phyloP scores from a whole-genome alignment of 2,113 vertebrate genomes.

The Oreochromis niloticus region DNA sequence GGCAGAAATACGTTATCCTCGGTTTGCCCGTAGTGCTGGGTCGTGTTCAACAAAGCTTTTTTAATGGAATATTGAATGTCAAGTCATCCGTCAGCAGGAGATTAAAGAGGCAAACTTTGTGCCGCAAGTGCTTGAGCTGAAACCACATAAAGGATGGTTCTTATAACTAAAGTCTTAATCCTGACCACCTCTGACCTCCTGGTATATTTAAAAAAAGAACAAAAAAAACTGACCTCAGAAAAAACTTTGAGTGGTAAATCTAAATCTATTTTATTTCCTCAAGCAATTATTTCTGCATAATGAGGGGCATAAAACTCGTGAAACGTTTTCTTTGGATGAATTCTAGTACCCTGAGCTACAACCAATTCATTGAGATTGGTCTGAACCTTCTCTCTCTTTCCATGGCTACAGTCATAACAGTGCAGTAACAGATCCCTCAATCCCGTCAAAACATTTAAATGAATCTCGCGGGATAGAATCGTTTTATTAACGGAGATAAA shows the following conservation, averaged over 20 bases:
- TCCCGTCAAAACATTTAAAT: neutral
- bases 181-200: constrained; percentile 32
- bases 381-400: neutral
- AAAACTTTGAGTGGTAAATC: neutral
- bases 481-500: constrained; percentile 7
- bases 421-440: neutral
- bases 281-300: neutral
- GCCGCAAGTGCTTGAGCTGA: constrained; percentile 1
- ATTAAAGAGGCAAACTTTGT: constrained; percentile 37
- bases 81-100: constrained; percentile 36
- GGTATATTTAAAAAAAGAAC: neutral
- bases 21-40: neutral
- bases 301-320: neutral
- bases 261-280: neutral
- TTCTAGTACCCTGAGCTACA: neutral
- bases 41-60: neutral
- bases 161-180: constrained; percentile 7
- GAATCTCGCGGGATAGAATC: neutral
- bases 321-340: neutral
- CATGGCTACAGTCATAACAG: constrained; percentile 34
- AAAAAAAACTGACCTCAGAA: neutral
- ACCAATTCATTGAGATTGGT: neutral
- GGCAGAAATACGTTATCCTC: neutral
- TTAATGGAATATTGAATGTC: constrained; percentile 38
- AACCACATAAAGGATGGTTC: neutral